These are phyloP conservation scores for Pseudopleuronectes americanus DNA, from an alignment of 2,797 vertebrate species.

Conservation along the genomic window DNA sequence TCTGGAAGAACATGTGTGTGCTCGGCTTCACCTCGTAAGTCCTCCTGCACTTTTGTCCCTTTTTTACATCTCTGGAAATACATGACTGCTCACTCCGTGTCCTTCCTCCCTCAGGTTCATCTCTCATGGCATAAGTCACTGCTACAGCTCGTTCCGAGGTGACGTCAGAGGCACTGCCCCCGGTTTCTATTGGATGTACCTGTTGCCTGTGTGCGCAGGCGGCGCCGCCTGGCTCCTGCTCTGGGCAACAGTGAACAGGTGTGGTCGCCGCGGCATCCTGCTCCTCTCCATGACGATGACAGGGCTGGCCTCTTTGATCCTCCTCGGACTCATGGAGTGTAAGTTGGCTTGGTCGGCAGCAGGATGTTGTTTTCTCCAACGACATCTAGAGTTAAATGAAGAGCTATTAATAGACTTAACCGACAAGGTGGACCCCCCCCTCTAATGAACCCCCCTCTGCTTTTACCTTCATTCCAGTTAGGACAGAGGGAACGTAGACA, in stretches of 20 bases:
- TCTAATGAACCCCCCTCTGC: neutral
- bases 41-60: neutral
- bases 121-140: conserved; percentile 91
- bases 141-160: conserved; percentile 89
- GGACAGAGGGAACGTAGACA: neutral
- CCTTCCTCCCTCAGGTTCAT: conserved; percentile 85
- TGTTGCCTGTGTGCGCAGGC: conserved; percentile 88
- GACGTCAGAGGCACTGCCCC: conserved; percentile 84
- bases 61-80: conserved; percentile 1
- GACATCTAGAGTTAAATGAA: conserved; percentile 14
- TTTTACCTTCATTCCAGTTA: neutral
- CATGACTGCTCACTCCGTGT: neutral
- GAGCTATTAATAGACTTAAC: conserved; percentile 20
- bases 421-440: conserved; percentile 13
- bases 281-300: conserved; percentile 90
- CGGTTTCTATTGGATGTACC: conserved; percentile 90
- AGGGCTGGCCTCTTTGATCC: conserved; percentile 89
- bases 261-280: conserved; percentile 90
- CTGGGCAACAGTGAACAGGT: conserved; percentile 88
- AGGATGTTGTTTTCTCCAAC: conserved; percentile 18
- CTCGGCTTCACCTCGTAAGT: conserved; percentile 94
- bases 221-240: conserved; percentile 89
- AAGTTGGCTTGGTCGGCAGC: conserved; percentile 63
- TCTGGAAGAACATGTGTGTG: conserved; percentile 93
- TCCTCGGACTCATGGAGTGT: conserved; percentile 92